Evolutionary conservation across 2,113 vertebrate genomes (phyloP).

Genomic region (Felis chaus): DNA sequence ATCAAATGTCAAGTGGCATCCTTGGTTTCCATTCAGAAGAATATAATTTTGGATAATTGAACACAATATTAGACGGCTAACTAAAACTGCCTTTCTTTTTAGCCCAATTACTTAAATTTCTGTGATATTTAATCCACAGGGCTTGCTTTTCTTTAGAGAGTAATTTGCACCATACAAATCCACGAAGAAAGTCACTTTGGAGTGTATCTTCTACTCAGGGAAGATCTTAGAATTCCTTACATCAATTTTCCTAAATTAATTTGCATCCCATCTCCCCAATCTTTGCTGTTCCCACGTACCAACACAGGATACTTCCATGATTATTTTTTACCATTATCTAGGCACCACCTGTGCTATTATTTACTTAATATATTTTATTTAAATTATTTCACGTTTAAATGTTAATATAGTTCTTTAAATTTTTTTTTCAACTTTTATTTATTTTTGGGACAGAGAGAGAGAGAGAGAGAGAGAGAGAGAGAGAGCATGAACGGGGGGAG

Average conservation of each 20-base stretch:
- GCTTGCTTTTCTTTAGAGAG: not conserved
- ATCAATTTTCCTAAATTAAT: not conserved
- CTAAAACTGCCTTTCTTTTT: constrained; percentile 11
- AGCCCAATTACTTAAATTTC: constrained; percentile 28
- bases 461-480: too few relatives aligned
- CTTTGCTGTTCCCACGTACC: not conserved
- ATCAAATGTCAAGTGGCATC: constrained; percentile 10
- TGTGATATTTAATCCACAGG: constrained; percentile 3
- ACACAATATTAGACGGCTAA: constrained; percentile 4
- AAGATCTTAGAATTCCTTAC: not conserved
- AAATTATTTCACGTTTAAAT: constrained; percentile 50
- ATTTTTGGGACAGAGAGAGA: too few relatives aligned
- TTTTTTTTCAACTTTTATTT: too few relatives aligned
- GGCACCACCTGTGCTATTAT: constrained; percentile 34
- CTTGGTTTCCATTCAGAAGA: constrained; percentile 30
- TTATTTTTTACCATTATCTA: not conserved
- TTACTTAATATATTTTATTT: constrained; percentile 25
- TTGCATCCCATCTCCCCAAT: not conserved
- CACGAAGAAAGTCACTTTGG: not conserved
- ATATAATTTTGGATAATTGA: not conserved
- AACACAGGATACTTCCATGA: not conserved
- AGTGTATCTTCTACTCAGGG: not conserved
- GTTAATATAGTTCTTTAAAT: constrained; percentile 35
- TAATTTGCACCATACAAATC: not conserved
- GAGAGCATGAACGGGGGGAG: too few relatives aligned